A percentile compares a stretch with the other conserved stretches of the same genome.
phyloP scores from a whole-genome alignment of 2,888 invertebrate genomes.

The Lasioglossum pauxillum region DNA sequence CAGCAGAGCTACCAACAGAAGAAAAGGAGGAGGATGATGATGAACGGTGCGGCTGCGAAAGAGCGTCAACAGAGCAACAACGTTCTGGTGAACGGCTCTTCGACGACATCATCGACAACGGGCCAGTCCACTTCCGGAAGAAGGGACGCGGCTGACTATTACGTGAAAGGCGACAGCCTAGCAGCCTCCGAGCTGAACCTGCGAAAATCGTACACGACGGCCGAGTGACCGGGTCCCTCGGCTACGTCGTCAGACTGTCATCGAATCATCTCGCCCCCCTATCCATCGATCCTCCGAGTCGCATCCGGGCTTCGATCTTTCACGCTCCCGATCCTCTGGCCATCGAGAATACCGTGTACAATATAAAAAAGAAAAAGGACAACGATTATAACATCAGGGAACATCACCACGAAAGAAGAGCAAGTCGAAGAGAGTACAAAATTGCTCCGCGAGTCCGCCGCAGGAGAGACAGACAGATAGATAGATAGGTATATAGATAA shows the following conservation, averaged over 20 bases:
- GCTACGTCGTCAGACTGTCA: constrained; percentile 40
- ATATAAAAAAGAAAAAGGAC: neutral
- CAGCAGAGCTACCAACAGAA: constrained; percentile 89
- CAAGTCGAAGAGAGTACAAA: constrained; percentile 49
- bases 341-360: neutral
- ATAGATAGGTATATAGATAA: constrained; percentile 5
- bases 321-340: constrained; percentile 13
- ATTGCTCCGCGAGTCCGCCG: constrained; percentile 36
- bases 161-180: constrained; percentile 85
- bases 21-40: constrained; percentile 68
- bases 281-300: constrained; percentile 37
- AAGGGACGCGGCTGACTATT: constrained; percentile 85
- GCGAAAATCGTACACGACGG: constrained; percentile 78
- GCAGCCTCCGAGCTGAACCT: constrained; percentile 81
- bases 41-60: constrained; percentile 75
- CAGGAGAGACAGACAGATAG: constrained; percentile 14
- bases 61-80: constrained; percentile 63
- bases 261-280: constrained; percentile 39
- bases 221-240: constrained; percentile 74
- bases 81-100: constrained; percentile 39
- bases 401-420: neutral
- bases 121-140: constrained; percentile 58
- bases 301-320: constrained; percentile 33
- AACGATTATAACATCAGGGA: neutral
- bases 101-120: constrained; percentile 54